A percentile compares a stretch with the other conserved stretches of the same genome.
phyloP scores from a whole-genome alignment of 2,113 vertebrate species.

The Phaethornis superciliosus region DNA sequence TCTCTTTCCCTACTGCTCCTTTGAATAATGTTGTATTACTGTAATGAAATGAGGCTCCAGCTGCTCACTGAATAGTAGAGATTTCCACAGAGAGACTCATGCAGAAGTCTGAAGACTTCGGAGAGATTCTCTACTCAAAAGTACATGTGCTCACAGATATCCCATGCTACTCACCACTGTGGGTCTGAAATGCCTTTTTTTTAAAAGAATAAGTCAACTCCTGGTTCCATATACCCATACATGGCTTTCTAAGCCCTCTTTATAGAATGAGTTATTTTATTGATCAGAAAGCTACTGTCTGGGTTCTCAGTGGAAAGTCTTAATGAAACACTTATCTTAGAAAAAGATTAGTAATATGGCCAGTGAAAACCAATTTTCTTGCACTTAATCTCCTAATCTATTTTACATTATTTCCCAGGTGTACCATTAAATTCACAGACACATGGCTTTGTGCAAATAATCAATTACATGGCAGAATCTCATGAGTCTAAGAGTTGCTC shows the following conservation, averaged over 20 bases:
- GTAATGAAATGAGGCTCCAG: neutral
- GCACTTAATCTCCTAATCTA: conserved; percentile 86
- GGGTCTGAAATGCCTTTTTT: neutral
- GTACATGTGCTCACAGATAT: neutral
- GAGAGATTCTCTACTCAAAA: neutral
- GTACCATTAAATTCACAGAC: conserved; percentile 80
- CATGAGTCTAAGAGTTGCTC: conserved; percentile 73
- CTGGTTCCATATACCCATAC: neutral
- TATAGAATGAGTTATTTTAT: conserved; percentile 62
- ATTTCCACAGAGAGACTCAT: neutral
- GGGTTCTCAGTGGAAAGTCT: conserved; percentile 72
- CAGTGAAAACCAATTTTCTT: conserved; percentile 83
- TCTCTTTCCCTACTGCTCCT: neutral
- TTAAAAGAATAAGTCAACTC: neutral
- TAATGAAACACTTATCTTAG: conserved; percentile 79
- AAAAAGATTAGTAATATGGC: conserved; percentile 82
- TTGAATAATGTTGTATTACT: neutral
- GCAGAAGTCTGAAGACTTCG: neutral
- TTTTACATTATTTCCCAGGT: conserved; percentile 87
- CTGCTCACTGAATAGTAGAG: neutral
- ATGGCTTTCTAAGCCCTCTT: conserved; percentile 62
- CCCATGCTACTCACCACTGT: neutral
- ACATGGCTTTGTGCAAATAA: conserved; percentile 80
- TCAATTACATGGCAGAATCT: conserved; percentile 82
- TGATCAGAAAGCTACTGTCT: conserved; percentile 70